These are phyloP conservation scores for Spongia lamella DNA, from an alignment of 37 sponge, comb jelly and placozoan species.

Conservation along the genomic window DNA sequence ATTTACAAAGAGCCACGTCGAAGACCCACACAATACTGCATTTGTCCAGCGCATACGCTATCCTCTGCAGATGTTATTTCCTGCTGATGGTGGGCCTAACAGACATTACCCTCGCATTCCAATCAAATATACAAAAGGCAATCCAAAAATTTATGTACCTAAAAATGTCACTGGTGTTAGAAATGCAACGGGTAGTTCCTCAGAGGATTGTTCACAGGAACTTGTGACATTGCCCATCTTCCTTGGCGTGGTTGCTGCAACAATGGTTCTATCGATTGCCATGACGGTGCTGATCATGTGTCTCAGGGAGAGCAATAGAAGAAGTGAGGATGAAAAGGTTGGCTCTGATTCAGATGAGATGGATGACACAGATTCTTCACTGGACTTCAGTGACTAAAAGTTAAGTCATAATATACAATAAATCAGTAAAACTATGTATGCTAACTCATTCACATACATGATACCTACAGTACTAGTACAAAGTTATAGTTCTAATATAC, in stretches of 20 bases:
- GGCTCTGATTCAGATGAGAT: not conserved
- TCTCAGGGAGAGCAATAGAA: constrained; percentile 46
- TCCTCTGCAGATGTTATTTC: constrained; percentile 38
- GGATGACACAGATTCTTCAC: not conserved
- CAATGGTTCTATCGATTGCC: constrained; percentile 26
- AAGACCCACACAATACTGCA: not conserved
- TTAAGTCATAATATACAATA: too few species aligned
- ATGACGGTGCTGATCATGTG: constrained; percentile 54
- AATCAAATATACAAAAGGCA: too few species aligned
- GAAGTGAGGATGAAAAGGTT: constrained; percentile 24
- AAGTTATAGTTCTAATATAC: too few species aligned
- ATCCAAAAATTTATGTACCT: too few species aligned
- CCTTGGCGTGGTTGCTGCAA: not conserved
- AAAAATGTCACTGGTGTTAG: too few species aligned
- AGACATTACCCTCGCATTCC: constrained; percentile 8
- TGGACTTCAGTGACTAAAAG: not conserved
- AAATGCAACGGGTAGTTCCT: too few species aligned
- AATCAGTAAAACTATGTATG: too few species aligned
- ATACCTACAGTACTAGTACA: too few species aligned
- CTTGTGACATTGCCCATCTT: constrained; percentile 6
- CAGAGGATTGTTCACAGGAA: too few species aligned
- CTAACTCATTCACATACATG: too few species aligned
- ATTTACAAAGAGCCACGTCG: constrained; percentile 7
- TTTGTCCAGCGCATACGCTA: constrained; percentile 30
- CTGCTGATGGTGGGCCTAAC: constrained; percentile 56